Evolutionary conservation across 1,140 invertebrate species (phyloP).

Genomic region (Penaeus chinensis): DNA sequence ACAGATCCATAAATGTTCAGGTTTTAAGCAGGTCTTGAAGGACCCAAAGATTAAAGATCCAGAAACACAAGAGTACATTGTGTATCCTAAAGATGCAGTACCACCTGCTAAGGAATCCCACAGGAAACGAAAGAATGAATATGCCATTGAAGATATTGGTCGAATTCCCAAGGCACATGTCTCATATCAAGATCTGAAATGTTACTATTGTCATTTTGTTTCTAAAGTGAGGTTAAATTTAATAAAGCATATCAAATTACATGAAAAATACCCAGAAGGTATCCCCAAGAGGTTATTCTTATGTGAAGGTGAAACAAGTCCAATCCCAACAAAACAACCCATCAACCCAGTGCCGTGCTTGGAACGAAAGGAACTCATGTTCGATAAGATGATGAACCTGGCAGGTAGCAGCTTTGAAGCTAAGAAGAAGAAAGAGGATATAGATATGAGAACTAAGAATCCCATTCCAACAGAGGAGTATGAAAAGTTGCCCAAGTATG

Average conservation of each 20-base stretch:
- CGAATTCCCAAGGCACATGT: conserved; percentile 76
- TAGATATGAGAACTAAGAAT: conserved; percentile 45
- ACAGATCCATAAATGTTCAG: conserved; percentile 70
- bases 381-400: conserved; percentile 86
- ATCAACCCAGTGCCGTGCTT: conserved; percentile 84
- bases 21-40: conserved; percentile 69
- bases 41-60: conserved; percentile 71
- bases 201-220: conserved; percentile 76
- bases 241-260: conserved; percentile 77
- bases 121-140: conserved; percentile 69
- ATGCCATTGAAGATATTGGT: conserved; percentile 74
- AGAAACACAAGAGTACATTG: conserved; percentile 71
- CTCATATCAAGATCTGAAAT: conserved; percentile 74
- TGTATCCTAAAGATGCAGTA: conserved; percentile 66
- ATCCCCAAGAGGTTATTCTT: conserved; percentile 51
- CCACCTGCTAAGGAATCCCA: conserved; percentile 43
- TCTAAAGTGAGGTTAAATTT: conserved; percentile 83
- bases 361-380: conserved; percentile 81
- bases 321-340: conserved; percentile 63
- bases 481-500: conserved; percentile 73
- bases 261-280: conserved; percentile 67
- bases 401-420: conserved; percentile 78
- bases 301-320: conserved; percentile 35
- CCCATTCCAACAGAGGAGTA: conserved; percentile 63
- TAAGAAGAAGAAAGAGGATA: conserved; percentile 65